Conservation (phyloP, 2,888 invertebrate species). For the Ecliptopera silaceata region DNA sequence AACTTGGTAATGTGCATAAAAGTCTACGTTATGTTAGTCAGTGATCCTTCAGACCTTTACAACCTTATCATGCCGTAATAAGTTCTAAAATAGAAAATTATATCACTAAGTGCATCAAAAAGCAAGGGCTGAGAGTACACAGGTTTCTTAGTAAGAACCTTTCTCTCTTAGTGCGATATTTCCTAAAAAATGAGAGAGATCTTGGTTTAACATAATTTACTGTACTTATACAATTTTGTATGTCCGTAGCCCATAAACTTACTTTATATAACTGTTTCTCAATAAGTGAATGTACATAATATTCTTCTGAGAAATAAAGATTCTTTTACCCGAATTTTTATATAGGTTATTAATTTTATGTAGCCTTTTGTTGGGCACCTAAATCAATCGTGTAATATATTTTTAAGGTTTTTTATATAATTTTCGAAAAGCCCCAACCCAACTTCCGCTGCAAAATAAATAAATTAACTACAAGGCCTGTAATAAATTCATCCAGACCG, state of each 20-base stretch:
- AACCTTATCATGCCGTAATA: slow-evolving; percentile 19
- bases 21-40: slow-evolving; percentile 25
- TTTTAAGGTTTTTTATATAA: slow-evolving; percentile 16
- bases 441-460: slow-evolving; percentile 32
- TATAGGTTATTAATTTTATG: too few relatives aligned
- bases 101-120: slow-evolving; percentile 3
- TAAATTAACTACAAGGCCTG: slow-evolving; percentile 35
- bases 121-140: slow-evolving; percentile 12
- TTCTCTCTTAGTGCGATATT: too few relatives aligned
- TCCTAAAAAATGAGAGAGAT: too few relatives aligned
- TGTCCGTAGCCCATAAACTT: too few relatives aligned
- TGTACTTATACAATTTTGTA: too few relatives aligned
- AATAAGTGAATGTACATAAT: too few relatives aligned
- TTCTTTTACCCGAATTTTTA: too few relatives aligned
- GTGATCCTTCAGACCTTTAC: slow-evolving; percentile 5
- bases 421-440: slow-evolving; percentile 19
- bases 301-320: too few relatives aligned
- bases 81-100: slow-evolving; percentile 10
- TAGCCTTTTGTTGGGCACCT: background rate
- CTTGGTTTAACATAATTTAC: too few relatives aligned
- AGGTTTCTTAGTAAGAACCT: background rate
- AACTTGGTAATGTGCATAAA: slow-evolving; percentile 53
- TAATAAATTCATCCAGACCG: slow-evolving; percentile 39
- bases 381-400: slow-evolving; percentile 12
- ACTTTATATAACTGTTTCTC: too few relatives aligned